A percentile compares a stretch with the other conserved stretches of the same genome.
These are phyloP conservation scores for Drosophila picticornis DNA, from an alignment of 2,888 invertebrate species.

Conservation along the genomic window DNA sequence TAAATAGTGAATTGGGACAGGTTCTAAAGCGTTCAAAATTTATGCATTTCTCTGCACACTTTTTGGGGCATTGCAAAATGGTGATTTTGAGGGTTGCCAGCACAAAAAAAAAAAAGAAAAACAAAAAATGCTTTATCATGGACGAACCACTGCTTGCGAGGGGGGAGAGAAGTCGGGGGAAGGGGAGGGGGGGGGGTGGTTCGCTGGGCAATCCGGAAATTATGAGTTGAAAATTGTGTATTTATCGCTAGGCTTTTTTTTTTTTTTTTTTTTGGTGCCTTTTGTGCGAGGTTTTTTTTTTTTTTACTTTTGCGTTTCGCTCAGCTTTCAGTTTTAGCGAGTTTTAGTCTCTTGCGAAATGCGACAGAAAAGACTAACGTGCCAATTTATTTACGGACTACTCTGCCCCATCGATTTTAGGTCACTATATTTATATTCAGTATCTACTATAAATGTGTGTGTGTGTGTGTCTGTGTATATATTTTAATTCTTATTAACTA, in stretches of 20 bases:
- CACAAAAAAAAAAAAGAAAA: neutral
- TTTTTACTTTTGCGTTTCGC: neutral
- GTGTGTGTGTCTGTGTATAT: conserved; percentile 5
- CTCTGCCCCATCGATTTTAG: conserved; percentile 52
- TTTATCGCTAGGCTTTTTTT: conserved; percentile 52
- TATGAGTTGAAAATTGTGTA: conserved; percentile 40
- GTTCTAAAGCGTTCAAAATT: conserved; percentile 30
- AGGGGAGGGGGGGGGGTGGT: no score
- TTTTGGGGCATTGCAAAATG: neutral
- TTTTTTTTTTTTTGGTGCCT: conserved; percentile 23
- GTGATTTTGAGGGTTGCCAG: conserved; percentile 1
- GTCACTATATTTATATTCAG: conserved; percentile 35
- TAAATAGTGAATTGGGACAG: conserved; percentile 69
- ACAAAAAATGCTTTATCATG: neutral
- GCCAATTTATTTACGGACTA: conserved; percentile 70
- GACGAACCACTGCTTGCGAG: neutral
- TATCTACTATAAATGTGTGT: conserved; percentile 12
- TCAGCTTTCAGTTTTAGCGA: conserved; percentile 36
- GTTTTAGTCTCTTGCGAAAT: conserved; percentile 51
- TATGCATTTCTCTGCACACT: neutral
- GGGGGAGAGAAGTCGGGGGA: no score
- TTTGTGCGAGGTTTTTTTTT: conserved; percentile 10
- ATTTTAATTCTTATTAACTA: conserved; percentile 6
- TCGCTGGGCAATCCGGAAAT: conserved; percentile 27
- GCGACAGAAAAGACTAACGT: conserved; percentile 63